phyloP scores from a whole-genome alignment of 2,888 invertebrate species.

The Neoscelio sp. region DNA sequence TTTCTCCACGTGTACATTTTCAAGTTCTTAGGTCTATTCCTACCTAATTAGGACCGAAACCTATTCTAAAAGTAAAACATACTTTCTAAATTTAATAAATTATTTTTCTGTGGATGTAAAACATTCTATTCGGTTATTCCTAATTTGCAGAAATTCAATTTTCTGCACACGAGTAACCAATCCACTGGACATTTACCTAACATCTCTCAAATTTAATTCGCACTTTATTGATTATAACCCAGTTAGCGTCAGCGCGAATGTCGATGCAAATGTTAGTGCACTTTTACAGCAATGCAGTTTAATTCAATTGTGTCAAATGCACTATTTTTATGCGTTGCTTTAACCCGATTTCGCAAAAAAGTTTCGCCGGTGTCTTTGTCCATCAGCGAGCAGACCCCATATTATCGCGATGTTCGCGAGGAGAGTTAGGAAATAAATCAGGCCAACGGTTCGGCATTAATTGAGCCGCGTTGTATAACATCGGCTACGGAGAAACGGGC shows the following conservation, averaged over 20 bases:
- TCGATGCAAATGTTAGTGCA: conserved; percentile 22
- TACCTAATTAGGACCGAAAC: no score
- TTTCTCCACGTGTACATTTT: no score
- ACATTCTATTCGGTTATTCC: no score
- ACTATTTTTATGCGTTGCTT: not conserved
- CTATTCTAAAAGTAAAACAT: no score
- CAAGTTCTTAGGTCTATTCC: no score
- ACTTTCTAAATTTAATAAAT: no score
- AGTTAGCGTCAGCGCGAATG: conserved; percentile 5
- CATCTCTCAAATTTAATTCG: conserved; percentile 6
- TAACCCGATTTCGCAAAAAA: not conserved
- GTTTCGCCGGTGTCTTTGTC: conserved; percentile 34
- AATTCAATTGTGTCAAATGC: conserved; percentile 7
- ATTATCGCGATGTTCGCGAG: conserved; percentile 59
- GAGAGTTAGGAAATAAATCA: conserved; percentile 81
- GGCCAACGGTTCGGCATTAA: conserved; percentile 82
- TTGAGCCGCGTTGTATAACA: conserved; percentile 82
- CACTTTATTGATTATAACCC: conserved; percentile 23
- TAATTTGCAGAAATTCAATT: no score
- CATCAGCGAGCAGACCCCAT: conserved; percentile 21
- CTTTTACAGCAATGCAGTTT: conserved; percentile 9
- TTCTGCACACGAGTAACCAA: no score
- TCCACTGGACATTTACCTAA: not conserved
- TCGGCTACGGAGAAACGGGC: conserved; percentile 78
- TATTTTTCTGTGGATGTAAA: no score